These are phyloP conservation scores for Ganaspis sp. DNA, from an alignment of 1,140 invertebrate species.

Conservation along the genomic window DNA sequence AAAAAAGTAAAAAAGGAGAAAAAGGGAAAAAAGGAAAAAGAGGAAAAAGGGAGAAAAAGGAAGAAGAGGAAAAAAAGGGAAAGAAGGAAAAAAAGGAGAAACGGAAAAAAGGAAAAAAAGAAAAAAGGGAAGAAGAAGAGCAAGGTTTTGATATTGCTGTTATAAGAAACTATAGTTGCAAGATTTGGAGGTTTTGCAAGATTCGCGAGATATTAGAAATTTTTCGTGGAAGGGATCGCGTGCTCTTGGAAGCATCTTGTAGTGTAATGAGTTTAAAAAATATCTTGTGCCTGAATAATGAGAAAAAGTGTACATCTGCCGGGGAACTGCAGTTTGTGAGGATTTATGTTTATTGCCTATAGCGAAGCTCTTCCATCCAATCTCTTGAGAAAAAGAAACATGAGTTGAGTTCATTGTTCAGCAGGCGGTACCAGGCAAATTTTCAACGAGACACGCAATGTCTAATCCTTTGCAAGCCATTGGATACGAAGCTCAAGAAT, in stretches of 20 bases:
- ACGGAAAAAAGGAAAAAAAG: too few relatives aligned
- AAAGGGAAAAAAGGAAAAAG: too few relatives aligned
- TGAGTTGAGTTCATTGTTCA: neutral
- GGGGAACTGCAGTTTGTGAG: neutral
- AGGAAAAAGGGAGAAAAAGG: too few relatives aligned
- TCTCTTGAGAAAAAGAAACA: slow-evolving; percentile 14
- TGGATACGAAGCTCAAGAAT: neutral
- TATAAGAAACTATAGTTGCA: too few relatives aligned
- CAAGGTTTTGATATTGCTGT: too few relatives aligned
- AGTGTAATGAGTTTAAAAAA: neutral
- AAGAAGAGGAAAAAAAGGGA: too few relatives aligned
- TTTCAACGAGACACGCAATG: slow-evolving; percentile 8
- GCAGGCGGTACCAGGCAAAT: slow-evolving; percentile 19
- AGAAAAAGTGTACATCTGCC: slow-evolving; percentile 14
- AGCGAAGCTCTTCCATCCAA: neutral
- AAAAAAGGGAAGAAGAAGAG: too few relatives aligned
- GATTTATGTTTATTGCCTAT: slow-evolving; percentile 26
- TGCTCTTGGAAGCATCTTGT: neutral
- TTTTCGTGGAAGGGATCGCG: neutral
- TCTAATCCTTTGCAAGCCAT: neutral
- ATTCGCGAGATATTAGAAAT: too few relatives aligned
- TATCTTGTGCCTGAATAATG: neutral
- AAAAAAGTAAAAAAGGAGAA: too few relatives aligned
- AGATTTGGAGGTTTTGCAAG: too few relatives aligned
- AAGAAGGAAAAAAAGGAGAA: too few relatives aligned